Conservation (phyloP, 2,797 vertebrate genomes). For the Anguilla pacifica region DNA sequence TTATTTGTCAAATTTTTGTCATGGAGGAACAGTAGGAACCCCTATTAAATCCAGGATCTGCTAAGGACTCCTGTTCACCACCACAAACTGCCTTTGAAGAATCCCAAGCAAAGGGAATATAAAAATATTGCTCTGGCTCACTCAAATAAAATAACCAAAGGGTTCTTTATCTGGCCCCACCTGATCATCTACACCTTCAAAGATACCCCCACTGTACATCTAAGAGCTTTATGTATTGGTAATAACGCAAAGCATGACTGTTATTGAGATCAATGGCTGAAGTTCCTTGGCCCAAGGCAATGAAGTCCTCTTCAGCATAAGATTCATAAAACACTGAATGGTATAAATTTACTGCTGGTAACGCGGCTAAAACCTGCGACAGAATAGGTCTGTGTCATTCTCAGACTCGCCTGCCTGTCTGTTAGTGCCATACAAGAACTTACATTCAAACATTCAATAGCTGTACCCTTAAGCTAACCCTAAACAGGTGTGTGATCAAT, state of each 20-base stretch:
- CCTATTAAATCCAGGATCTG: slow-evolving; percentile 47
- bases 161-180: slow-evolving; percentile 67
- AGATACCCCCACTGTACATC: slow-evolving; percentile 60
- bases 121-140: slow-evolving; percentile 70
- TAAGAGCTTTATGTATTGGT: slow-evolving; percentile 67
- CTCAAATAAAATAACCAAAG: slow-evolving; percentile 70
- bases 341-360: slow-evolving; percentile 71
- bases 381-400: slow-evolving; percentile 58
- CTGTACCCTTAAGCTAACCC: slow-evolving; percentile 29
- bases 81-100: slow-evolving; percentile 39
- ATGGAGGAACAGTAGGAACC: slow-evolving; percentile 36
- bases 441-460: slow-evolving; percentile 71
- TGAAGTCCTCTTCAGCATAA: slow-evolving; percentile 53
- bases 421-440: slow-evolving; percentile 66
- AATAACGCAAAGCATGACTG: slow-evolving; percentile 56
- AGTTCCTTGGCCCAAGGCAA: slow-evolving; percentile 59
- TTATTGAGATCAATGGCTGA: slow-evolving; percentile 58
- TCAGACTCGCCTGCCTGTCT: slow-evolving; percentile 43
- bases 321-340: slow-evolving; percentile 61
- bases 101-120: slow-evolving; percentile 42
- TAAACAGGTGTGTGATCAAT: slow-evolving; percentile 34
- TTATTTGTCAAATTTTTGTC: slow-evolving; percentile 12
- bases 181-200: slow-evolving; percentile 62
- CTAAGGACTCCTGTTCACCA: slow-evolving; percentile 46
- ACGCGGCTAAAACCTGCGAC: slow-evolving; percentile 68